These are phyloP conservation scores for Fukomys damarensis DNA, from an alignment of 2,113 vertebrate species.

Conservation along the genomic window DNA sequence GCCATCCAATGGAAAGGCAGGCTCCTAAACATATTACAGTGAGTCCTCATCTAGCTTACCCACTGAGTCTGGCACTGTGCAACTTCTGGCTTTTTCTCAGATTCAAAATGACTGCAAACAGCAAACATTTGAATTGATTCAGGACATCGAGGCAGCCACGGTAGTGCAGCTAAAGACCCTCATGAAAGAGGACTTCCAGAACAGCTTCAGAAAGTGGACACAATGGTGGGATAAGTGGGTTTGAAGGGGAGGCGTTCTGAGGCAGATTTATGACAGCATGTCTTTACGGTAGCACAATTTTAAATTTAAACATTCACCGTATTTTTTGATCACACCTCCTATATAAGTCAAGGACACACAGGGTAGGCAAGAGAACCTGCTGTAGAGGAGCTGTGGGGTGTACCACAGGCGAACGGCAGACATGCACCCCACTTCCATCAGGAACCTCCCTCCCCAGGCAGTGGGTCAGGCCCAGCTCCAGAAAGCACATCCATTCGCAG, in stretches of 20 bases:
- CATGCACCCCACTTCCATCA: accelerated
- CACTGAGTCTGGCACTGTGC: neutral
- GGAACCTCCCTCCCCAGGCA: neutral
- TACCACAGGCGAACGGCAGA: accelerated
- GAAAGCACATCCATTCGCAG: neutral
- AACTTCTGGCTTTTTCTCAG: neutral
- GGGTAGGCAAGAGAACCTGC: neutral
- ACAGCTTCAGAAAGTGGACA: neutral
- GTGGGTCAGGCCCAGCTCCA: neutral
- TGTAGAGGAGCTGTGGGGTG: neutral
- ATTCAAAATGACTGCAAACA: neutral
- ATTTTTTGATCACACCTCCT: neutral
- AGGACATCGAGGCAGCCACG: neutral
- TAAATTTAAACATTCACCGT: neutral
- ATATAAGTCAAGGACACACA: neutral
- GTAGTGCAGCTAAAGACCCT: neutral
- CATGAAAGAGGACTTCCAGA: neutral
- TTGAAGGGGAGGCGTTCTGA: neutral
- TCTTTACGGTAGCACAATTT: neutral
- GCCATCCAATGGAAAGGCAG: neutral
- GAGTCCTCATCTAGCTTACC: neutral
- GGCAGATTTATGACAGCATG: neutral
- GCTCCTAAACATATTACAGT: neutral
- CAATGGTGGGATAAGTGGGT: neutral
- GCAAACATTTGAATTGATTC: neutral